Percentiles rank a stretch among this genome's conserved stretches.
These are phyloP conservation scores for Cygnus atratus DNA, from an alignment of 2,113 vertebrate species.

Conservation along the genomic window DNA sequence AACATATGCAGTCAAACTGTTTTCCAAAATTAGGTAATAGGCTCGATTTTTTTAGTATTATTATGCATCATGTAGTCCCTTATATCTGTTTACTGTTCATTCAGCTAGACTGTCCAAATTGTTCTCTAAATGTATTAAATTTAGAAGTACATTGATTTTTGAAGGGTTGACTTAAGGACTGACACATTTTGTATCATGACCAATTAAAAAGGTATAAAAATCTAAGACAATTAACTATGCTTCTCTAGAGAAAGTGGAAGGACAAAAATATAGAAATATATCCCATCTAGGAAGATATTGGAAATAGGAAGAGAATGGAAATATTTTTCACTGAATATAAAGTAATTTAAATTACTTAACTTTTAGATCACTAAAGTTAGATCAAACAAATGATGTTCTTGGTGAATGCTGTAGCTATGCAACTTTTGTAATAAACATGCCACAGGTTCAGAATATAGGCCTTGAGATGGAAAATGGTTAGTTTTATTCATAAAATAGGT, in stretches of 20 bases:
- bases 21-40: background rate
- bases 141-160: background rate
- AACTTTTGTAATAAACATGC: background rate
- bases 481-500: background rate
- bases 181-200: background rate
- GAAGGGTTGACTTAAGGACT: background rate
- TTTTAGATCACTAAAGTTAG: background rate
- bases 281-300: background rate
- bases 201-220: background rate
- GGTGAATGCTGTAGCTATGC: background rate
- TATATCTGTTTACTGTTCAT: background rate
- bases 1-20: background rate
- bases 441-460: background rate
- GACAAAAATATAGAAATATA: background rate
- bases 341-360: background rate
- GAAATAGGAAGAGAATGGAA: background rate
- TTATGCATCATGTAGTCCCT: background rate
- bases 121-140: background rate
- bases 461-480: background rate
- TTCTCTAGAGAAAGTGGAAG: background rate
- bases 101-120: background rate
- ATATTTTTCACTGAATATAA: background rate
- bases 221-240: background rate
- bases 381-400: background rate
- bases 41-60: background rate